Percentiles rank a stretch among this genome's conserved stretches.
Evolutionary conservation across 2,797 vertebrate genomes (phyloP).

Genomic region (Sphenodon punctatus): DNA sequence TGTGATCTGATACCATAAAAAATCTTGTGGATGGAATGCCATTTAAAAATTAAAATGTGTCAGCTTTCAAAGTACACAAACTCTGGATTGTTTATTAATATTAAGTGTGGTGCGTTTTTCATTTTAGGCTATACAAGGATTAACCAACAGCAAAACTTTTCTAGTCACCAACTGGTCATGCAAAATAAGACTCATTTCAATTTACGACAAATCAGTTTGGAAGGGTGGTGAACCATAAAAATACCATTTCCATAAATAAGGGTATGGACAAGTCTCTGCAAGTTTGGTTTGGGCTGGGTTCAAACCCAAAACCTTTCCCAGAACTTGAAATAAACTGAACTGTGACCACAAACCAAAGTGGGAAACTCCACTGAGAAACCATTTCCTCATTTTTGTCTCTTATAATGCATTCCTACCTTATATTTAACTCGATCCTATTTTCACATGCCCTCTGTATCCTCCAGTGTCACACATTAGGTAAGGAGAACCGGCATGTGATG

Average conservation of each 20-base stretch:
- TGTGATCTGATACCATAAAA: not conserved
- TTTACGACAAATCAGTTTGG: constrained; percentile 18
- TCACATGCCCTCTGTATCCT: not conserved
- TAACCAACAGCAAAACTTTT: not conserved
- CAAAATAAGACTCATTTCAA: constrained; percentile 21
- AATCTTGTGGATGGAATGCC: not conserved
- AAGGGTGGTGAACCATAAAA: constrained; percentile 25
- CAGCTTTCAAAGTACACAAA: not conserved
- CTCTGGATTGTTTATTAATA: not conserved
- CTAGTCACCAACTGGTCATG: constrained; percentile 30
- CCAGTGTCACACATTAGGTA: not conserved
- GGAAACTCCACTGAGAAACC: constrained; percentile 29
- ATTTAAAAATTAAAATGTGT: not conserved
- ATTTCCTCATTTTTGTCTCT: constrained; percentile 21
- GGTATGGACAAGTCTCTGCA: constrained; percentile 6
- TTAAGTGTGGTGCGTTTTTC: not conserved
- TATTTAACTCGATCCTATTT: constrained; percentile 33
- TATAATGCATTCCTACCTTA: not conserved
- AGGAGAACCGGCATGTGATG: too few species aligned
- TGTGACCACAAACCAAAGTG: constrained; percentile 53
- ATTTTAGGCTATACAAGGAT: not conserved
- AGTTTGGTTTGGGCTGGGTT: constrained; percentile 37
- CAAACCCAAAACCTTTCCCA: constrained; percentile 51
- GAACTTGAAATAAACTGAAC: constrained; percentile 54
- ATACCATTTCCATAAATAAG: constrained; percentile 19